Conservation (phyloP, 2,888 invertebrate genomes). For the Coecobrya sp. region DNA sequence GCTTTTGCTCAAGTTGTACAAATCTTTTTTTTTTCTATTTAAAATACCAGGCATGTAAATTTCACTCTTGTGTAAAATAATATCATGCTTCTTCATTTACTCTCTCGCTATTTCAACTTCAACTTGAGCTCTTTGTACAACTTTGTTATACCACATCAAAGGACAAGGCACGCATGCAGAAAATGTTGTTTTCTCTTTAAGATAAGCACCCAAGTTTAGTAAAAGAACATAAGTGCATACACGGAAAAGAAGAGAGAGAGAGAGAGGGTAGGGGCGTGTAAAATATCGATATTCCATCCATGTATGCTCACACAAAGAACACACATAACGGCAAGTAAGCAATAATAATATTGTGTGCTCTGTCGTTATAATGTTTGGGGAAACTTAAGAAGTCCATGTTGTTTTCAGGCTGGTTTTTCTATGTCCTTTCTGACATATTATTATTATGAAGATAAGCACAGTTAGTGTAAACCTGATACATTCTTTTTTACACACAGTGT, state of each 20-base stretch:
- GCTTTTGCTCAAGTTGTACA: too few species aligned
- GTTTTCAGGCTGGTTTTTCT: background rate
- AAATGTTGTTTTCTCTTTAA: background rate
- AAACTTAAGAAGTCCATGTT: slow-evolving; percentile 29
- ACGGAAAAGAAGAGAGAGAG: slow-evolving; percentile 9
- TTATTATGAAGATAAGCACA: background rate
- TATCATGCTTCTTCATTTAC: too few species aligned
- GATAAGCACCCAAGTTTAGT: background rate
- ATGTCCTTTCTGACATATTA: background rate
- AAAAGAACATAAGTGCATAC: background rate
- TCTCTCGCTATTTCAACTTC: too few species aligned
- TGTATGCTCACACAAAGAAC: background rate
- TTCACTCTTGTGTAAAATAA: too few species aligned
- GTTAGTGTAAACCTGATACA: background rate
- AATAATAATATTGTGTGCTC: background rate
- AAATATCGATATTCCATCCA: slow-evolving; percentile 44
- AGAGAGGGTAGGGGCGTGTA: background rate
- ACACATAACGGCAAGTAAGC: background rate
- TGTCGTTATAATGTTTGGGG: slow-evolving; percentile 22
- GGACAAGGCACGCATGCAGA: background rate
- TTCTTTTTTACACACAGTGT: too few species aligned
- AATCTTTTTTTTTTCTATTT: too few species aligned
- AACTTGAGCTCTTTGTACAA: too few species aligned
- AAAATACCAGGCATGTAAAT: too few species aligned
- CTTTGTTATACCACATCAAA: background rate